These are phyloP conservation scores for Spatulosminthurus flaviceps DNA, from an alignment of 2,888 invertebrate species.

Conservation along the genomic window DNA sequence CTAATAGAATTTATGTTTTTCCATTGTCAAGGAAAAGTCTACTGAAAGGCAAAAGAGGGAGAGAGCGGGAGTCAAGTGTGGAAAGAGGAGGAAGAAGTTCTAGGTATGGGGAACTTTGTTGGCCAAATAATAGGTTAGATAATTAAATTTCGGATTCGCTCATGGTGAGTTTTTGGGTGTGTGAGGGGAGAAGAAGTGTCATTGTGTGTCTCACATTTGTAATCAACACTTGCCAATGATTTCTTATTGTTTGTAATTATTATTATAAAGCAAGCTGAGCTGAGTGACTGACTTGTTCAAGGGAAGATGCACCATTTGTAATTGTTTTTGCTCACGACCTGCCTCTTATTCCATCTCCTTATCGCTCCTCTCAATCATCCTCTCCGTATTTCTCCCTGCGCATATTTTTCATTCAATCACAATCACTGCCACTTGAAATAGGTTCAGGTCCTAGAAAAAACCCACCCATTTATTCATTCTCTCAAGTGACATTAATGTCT, in stretches of 20 bases:
- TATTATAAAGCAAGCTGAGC: no score
- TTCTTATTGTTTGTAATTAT: no score
- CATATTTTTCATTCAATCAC: background rate
- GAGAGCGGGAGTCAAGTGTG: conserved; percentile 10
- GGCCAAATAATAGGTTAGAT: background rate
- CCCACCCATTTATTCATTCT: no score
- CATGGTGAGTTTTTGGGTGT: background rate
- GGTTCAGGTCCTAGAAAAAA: no score
- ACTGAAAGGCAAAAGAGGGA: background rate
- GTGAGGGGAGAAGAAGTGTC: background rate
- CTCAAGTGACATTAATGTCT: no score
- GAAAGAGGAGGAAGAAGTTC: no score
- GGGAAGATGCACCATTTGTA: background rate
- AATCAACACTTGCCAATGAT: background rate
- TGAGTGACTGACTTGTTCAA: no score
- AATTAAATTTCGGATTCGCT: conserved; percentile 34
- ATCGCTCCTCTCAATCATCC: background rate
- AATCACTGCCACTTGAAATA: no score
- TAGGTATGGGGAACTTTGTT: conserved; percentile 9
- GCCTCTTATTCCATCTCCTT: no score
- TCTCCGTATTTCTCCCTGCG: background rate
- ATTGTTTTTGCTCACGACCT: background rate
- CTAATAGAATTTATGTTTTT: background rate
- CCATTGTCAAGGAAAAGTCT: background rate
- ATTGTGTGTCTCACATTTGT: conserved; percentile 2